phyloP scores from a whole-genome alignment of 2,888 invertebrate genomes.

The Andrena fulva region DNA sequence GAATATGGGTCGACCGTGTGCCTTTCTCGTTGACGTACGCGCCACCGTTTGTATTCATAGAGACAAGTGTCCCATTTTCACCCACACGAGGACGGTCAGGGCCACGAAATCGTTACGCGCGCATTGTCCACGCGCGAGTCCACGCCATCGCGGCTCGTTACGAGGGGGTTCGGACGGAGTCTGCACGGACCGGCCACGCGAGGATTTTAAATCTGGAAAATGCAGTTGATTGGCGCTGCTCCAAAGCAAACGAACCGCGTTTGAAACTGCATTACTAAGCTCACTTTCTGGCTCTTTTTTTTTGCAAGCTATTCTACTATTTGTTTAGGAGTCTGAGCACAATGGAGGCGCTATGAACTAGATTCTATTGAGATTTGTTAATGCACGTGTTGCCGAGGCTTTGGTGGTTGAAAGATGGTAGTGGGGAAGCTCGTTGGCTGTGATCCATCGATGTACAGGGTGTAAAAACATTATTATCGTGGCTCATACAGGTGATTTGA shows the following conservation, averaged over 20 bases:
- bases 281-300: not conserved
- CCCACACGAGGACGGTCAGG: conserved; percentile 58
- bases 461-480: no score
- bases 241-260: conserved; percentile 12
- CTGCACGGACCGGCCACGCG: not conserved
- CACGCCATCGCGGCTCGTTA: not conserved
- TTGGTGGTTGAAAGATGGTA: not conserved
- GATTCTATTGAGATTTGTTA: not conserved
- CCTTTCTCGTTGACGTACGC: conserved; percentile 39
- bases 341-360: not conserved
- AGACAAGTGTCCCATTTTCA: conserved; percentile 65
- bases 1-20: conserved; percentile 55
- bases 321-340: conserved; percentile 15
- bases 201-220: conserved; percentile 38
- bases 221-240: conserved; percentile 2
- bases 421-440: conserved; percentile 42
- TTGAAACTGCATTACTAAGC: not conserved
- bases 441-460: conserved; percentile 34
- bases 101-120: conserved; percentile 48
- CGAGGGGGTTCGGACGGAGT: not conserved
- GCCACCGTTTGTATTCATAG: conserved; percentile 58
- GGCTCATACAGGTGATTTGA: no score
- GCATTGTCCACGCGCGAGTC: not conserved
- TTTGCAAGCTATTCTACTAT: not conserved
- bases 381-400: conserved; percentile 26